Base-by-base conservation (phyloP, 2,888 invertebrate species). In the Hirtodrosophila confusa region DNA sequence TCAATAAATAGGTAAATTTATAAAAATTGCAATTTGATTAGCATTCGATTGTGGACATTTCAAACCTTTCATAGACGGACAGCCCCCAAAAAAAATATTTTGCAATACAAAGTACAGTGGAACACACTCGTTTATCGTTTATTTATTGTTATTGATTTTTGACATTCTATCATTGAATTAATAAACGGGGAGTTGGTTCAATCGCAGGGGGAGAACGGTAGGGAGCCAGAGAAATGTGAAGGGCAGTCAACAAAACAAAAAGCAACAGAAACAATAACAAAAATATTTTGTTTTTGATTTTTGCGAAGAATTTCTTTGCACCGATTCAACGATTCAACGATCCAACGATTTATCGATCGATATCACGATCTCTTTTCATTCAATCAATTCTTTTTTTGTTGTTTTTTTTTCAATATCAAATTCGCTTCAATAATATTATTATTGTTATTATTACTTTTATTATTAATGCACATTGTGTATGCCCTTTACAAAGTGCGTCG, bases 101-200 rank as follows among this genome's bases (percentile, higher is more conserved):
- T 65, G 45, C 79, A 69, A 80, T 83, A 78, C 83, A 83, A 83
- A 83, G 87, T 83, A 84, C 78, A 75, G 61, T 60, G 64, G 67
- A 65, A 71, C 62, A 79, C 70, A 79, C 76, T 75, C 77, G 71
- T 86, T 86, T 86, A 77, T 86, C 75, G 69, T 86, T 82, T 86
- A 80, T 88, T 86, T 88, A 88, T 86, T 77, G 75, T 86, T 86
- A 86, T 86, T 88, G 88, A 88, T 88, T 86, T 88, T 86, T 86
- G 86, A 86, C 86, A 86, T 88, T 86, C 86, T 84, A 86, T 86
- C 86, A 86, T 88, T 88, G 88, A 88, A 86, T 88, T 88, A 86
- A 69, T 60, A 56, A 76, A 56, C 56, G 61, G 39, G 43, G 7
- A 45, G 29, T 17, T 17, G 39, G n/a, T n/a, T n/a, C n/a, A n/a